phyloP scores from a whole-genome alignment of 1,140 invertebrate species.

The Drosophila sturtevanti region DNA sequence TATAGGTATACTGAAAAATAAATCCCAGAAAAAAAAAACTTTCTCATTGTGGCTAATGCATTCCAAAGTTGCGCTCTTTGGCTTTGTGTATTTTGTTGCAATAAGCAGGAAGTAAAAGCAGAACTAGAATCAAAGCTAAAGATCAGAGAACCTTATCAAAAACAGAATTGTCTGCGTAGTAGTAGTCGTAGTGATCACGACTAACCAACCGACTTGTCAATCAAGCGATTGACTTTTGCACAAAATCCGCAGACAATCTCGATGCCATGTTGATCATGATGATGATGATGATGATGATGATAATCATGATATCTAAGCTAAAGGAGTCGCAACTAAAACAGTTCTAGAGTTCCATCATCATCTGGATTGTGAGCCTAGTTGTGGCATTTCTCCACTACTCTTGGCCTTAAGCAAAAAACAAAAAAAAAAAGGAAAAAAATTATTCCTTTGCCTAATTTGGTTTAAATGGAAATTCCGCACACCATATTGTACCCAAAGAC shows the following conservation, averaged over 20 bases:
- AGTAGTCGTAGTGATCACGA: conserved; percentile 10
- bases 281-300: conserved; percentile 33
- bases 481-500: conserved; percentile 68
- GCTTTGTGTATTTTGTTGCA: not conserved
- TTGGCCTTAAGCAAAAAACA: conserved; percentile 52
- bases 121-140: conserved; percentile 23
- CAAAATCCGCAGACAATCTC: conserved; percentile 76
- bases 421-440: conserved; percentile 31
- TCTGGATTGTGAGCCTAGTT: conserved; percentile 6
- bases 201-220: conserved; percentile 58
- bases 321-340: conserved; percentile 37
- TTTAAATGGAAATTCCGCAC: conserved; percentile 79
- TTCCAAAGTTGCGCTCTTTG: not conserved
- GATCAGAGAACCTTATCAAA: conserved; percentile 65
- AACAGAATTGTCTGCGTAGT: conserved; percentile 35
- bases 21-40: conserved; percentile 27
- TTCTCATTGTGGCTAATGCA: conserved; percentile 24
- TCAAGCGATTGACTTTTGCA: conserved; percentile 76
- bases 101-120: conserved; percentile 64
- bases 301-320: conserved; percentile 69
- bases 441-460: conserved; percentile 79
- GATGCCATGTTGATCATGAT: conserved; percentile 32
- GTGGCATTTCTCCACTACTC: conserved; percentile 21
- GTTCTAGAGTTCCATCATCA: conserved; percentile 1
- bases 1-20: conserved; percentile 1